Evolutionary conservation across 2,113 vertebrate genomes (phyloP), one percentile per base, ranked within the genome.

Genomic region (Takifugu flavidus): DNA sequence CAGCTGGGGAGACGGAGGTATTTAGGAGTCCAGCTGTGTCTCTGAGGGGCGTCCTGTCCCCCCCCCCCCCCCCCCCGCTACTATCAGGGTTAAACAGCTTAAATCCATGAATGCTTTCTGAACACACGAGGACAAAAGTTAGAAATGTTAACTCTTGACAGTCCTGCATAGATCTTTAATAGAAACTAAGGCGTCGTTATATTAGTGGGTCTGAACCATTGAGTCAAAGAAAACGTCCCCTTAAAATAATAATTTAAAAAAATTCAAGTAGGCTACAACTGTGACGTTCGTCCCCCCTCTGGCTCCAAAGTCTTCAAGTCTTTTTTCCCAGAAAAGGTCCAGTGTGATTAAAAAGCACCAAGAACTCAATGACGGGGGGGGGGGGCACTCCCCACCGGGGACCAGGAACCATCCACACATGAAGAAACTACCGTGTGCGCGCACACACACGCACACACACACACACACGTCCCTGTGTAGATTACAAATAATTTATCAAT

Each of bases 81-180:
- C 20, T 20, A 20, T 20, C 20, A 20, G 20, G 20, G 20, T 20
- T 20, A 20, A 20, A 20, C 20, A 20, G 20, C 20, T 20, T 20
- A 20, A 20, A 20, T 20, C 20, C 20, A 20, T 20, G 20, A 20
- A 20, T 20, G 20, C 20, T 20, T 20, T 20, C 20, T 20, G 43
- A 11, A 11, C 10, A 11, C 2, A 11, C 43, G 1, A 67, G 53
- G 70, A 70, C 75, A 67, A 77, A 73, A 86, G 56, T 65, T 58
- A 77, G 83, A 72, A 50, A 63, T 3, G 79, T 72, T 61, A 66
- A 79, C 74, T 56, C 69, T 83, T 85, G 72, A 87, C 77, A 81
- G 83, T 89, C 90, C 89, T 91, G 90, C 90, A 91, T 91, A 91
- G 90, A 86, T 89, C 75, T 86, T 87, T 82, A 50, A 79, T 83